These are phyloP conservation scores for Perca flavescens DNA, from an alignment of 2,113 vertebrate species.

Conservation along the genomic window DNA sequence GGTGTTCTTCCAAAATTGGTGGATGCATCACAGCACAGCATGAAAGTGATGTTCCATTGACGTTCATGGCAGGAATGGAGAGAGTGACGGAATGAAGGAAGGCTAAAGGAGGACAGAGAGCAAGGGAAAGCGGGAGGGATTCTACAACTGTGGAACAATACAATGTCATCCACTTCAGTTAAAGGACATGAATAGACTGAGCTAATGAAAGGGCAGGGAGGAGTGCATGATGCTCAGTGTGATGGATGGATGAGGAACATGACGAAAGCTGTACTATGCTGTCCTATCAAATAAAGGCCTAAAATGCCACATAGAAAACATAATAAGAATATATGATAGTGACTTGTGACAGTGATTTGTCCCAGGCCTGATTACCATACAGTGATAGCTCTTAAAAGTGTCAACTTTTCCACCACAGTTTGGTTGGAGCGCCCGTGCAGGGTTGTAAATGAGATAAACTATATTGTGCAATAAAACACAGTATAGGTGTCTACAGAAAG, in stretches of 20 bases:
- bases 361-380: slow-evolving; percentile 20
- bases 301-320: too few relatives aligned
- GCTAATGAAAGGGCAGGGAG: neutral
- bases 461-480: neutral
- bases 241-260: slow-evolving; percentile 25
- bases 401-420: neutral
- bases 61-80: slow-evolving; percentile 27
- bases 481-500: neutral
- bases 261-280: neutral
- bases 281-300: too few relatives aligned
- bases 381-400: neutral
- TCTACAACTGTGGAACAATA: neutral
- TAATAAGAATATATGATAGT: neutral
- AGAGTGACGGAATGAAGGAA: neutral
- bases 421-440: neutral
- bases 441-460: neutral
- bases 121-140: neutral
- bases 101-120: slow-evolving; percentile 2
- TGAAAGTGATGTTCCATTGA: slow-evolving; percentile 49
- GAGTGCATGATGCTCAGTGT: neutral
- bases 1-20: slow-evolving; percentile 35
- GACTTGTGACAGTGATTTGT: neutral
- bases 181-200: neutral
- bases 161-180: neutral
- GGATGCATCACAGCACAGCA: slow-evolving; percentile 40